Percentiles rank a stretch among this genome's conserved stretches.
Conservation (phyloP, 1,140 invertebrate species). For the Euwallacea fornicatus region DNA sequence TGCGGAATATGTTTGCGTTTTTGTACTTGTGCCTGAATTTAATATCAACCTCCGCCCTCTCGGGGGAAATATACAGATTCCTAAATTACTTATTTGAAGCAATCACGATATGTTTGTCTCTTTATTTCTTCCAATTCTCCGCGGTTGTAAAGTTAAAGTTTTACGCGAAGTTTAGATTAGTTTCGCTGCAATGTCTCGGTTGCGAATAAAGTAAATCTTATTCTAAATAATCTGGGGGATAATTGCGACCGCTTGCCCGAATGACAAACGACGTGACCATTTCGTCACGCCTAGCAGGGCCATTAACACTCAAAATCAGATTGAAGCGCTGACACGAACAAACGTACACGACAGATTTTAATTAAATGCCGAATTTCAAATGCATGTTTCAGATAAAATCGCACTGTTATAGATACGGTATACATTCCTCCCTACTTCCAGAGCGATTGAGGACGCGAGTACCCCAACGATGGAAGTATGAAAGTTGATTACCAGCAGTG, state of each 20-base stretch:
- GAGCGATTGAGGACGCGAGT: no score
- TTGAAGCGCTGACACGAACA: constrained; percentile 15
- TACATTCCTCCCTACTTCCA: no score
- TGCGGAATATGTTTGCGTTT: constrained; percentile 6
- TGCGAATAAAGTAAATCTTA: neutral
- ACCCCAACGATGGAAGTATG: no score
- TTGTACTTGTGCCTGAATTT: neutral
- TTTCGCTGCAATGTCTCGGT: neutral
- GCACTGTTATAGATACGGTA: no score
- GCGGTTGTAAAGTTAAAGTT: neutral
- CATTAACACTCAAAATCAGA: constrained; percentile 15
- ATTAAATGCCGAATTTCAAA: constrained; percentile 7
- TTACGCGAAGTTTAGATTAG: neutral
- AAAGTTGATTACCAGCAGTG: no score
- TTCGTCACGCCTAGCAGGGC: constrained; percentile 10
- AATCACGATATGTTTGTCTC: neutral
- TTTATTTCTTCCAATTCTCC: neutral
- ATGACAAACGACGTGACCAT: constrained; percentile 9
- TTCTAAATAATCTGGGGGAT: neutral
- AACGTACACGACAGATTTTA: constrained; percentile 2
- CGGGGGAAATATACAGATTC: constrained; percentile 1
- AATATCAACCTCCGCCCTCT: neutral
- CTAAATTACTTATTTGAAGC: neutral
- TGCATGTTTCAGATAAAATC: neutral
- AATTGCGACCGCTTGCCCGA: neutral